phyloP scores from a whole-genome alignment of 1,140 invertebrate species.

The Apis dorsata region DNA sequence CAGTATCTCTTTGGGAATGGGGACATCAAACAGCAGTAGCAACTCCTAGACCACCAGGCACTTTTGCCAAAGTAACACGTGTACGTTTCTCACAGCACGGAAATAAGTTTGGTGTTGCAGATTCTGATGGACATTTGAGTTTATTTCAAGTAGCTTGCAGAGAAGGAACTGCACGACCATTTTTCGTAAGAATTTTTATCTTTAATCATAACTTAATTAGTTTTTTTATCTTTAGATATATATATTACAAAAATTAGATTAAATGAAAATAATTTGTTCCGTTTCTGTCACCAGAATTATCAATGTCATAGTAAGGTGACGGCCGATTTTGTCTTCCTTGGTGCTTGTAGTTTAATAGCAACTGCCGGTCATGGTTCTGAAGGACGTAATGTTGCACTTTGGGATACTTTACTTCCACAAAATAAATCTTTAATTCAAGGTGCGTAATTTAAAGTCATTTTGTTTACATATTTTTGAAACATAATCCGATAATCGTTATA shows the following conservation, averaged over 20 bases:
- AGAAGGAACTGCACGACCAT: conserved; percentile 91
- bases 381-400: conserved; percentile 98
- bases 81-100: conserved; percentile 97
- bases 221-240: neutral
- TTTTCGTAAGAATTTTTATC: conserved; percentile 90
- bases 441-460: conserved; percentile 59
- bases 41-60: conserved; percentile 92
- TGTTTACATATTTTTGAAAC: too few species aligned
- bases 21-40: conserved; percentile 94
- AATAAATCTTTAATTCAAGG: conserved; percentile 95
- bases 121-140: conserved; percentile 94
- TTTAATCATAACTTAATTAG: neutral
- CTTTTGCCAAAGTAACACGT: conserved; percentile 97
- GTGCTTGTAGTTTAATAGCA: conserved; percentile 97
- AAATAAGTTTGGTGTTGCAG: conserved; percentile 98
- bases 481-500: too few species aligned
- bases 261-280: neutral
- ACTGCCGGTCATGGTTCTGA: conserved; percentile 98
- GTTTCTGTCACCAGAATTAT: conserved; percentile 86
- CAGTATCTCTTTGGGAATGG: conserved; percentile 99
- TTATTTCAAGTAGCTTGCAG: conserved; percentile 96
- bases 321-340: conserved; percentile 98
- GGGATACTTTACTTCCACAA: conserved; percentile 98
- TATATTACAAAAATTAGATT: neutral
- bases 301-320: conserved; percentile 98